Percentiles rank a stretch among this genome's conserved stretches.
Conservation (phyloP, 1,140 invertebrate species). For the Drosophila lowei region DNA sequence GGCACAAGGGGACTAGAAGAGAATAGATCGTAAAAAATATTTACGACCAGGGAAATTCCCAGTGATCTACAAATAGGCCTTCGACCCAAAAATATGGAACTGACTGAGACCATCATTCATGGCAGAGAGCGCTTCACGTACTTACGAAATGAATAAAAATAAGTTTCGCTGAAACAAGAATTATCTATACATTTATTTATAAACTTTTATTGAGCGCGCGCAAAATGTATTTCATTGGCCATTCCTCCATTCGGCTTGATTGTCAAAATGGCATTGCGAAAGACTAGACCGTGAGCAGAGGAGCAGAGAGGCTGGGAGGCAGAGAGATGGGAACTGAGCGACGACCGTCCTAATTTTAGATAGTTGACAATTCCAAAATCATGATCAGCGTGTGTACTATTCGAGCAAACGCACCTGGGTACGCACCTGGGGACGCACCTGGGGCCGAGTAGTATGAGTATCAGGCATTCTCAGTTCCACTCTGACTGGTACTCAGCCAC, state of each 20-base stretch:
- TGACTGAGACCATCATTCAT: constrained; percentile 8
- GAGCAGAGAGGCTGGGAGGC: no score
- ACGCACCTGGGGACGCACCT: no score
- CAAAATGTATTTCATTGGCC: constrained; percentile 27
- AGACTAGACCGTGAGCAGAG: background rate
- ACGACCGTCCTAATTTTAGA: no score
- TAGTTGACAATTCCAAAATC: no score
- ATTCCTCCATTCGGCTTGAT: constrained; percentile 1
- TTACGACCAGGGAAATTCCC: constrained; percentile 23
- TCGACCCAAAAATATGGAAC: background rate
- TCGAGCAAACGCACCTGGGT: no score
- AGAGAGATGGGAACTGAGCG: no score
- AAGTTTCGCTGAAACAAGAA: constrained; percentile 11
- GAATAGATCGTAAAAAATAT: constrained; percentile 30
- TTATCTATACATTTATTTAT: constrained; percentile 43
- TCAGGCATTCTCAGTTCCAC: background rate
- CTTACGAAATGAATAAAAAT: constrained; percentile 33
- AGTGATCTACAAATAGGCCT: background rate
- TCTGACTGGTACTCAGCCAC: no score
- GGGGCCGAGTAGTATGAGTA: no score
- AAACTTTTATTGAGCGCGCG: constrained; percentile 44
- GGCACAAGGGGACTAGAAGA: background rate
- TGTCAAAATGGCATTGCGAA: constrained; percentile 17
- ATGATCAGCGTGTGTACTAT: no score
- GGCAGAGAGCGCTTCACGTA: constrained; percentile 1